These are phyloP conservation scores for Ceratitis capitata DNA, from an alignment of 1,140 invertebrate genomes.

Conservation along the genomic window DNA sequence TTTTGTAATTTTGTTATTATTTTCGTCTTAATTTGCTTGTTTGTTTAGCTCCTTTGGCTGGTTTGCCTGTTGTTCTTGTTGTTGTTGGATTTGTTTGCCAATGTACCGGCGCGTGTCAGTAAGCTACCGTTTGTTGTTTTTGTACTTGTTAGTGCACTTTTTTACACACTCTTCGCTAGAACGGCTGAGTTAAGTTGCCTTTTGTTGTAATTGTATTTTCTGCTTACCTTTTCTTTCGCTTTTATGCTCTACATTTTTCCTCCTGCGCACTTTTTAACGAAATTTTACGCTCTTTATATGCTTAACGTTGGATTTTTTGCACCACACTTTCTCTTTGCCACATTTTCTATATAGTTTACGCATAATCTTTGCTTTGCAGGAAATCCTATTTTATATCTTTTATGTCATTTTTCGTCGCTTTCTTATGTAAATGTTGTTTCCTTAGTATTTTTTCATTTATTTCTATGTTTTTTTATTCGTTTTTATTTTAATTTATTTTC, in stretches of 20 bases:
- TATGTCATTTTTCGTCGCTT: background rate
- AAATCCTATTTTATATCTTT: background rate
- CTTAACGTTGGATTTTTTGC: background rate
- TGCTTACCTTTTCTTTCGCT: background rate
- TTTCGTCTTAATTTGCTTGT: background rate
- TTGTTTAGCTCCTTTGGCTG: background rate
- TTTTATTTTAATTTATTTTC: background rate
- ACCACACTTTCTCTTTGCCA: background rate
- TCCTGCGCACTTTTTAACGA: background rate
- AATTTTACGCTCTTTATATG: background rate
- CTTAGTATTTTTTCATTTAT: background rate
- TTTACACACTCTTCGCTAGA: too few relatives aligned
- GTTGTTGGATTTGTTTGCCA: background rate
- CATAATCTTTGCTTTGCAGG: background rate
- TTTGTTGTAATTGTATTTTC: background rate
- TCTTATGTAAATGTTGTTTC: background rate
- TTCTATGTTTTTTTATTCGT: background rate
- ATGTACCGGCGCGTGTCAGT: background rate
- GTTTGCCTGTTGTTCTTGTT: background rate
- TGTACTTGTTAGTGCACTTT: background rate
- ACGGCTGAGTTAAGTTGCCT: too few relatives aligned
- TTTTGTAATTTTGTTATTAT: background rate
- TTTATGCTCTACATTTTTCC: background rate
- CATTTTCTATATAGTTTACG: background rate
- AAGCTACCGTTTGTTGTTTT: background rate